Evolutionary conservation across 2,888 invertebrate genomes (phyloP).

Genomic region (Heliconius charithonia): DNA sequence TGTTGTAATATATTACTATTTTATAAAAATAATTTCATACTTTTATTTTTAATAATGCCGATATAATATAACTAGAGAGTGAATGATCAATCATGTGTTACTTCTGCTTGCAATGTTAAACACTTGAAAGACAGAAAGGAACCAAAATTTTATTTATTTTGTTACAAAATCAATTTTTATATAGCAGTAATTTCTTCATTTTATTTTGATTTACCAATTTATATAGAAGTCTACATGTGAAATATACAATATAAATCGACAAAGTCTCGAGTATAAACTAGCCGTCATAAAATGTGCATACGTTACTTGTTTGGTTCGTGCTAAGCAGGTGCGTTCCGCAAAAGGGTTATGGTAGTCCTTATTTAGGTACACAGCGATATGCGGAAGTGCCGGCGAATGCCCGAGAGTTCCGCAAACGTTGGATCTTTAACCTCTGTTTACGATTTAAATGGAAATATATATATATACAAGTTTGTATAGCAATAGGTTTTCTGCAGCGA

Average conservation of each 20-base stretch:
- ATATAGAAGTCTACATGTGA: neutral
- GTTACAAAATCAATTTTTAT: too few relatives aligned
- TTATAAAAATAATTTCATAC: neutral
- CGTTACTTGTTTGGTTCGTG: neutral
- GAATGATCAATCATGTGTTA: neutral
- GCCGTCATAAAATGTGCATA: neutral
- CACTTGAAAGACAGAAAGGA: neutral
- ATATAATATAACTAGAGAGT: neutral
- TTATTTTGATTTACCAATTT: too few relatives aligned
- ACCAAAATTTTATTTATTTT: too few relatives aligned
- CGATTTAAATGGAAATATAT: constrained; percentile 35
- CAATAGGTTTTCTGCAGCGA: neutral
- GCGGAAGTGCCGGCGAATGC: constrained; percentile 30
- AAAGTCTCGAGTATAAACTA: neutral
- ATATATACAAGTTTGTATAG: constrained; percentile 1
- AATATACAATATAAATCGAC: neutral
- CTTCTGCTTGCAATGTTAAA: neutral
- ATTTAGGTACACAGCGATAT: constrained; percentile 31
- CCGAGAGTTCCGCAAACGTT: constrained; percentile 19
- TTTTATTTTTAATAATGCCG: neutral
- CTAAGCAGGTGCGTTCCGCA: constrained; percentile 27
- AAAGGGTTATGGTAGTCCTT: constrained; percentile 33
- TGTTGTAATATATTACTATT: neutral
- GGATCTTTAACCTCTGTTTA: constrained; percentile 37
- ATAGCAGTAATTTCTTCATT: too few relatives aligned